Evolutionary conservation across 2,113 vertebrate genomes (phyloP).

Genomic region (Acanthochromis polyacanthus): DNA sequence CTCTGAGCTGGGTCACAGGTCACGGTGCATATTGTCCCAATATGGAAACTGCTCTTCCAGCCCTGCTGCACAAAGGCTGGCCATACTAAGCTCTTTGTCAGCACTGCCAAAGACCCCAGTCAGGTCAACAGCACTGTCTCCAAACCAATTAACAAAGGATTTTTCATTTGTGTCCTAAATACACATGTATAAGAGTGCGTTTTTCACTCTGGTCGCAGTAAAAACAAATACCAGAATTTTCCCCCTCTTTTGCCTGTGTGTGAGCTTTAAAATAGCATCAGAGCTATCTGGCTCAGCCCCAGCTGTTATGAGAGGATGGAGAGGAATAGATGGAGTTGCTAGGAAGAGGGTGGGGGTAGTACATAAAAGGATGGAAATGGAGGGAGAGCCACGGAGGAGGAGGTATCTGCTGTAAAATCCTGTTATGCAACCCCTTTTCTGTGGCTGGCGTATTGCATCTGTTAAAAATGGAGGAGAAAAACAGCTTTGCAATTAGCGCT

Average conservation of each 20-base stretch:
- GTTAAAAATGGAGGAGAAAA: constrained; percentile 76
- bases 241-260: constrained; percentile 39
- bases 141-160: constrained; percentile 60
- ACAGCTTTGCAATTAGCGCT: constrained; percentile 80
- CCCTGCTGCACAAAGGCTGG: constrained; percentile 59
- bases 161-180: constrained; percentile 44
- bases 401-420: constrained; percentile 72
- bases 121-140: constrained; percentile 60
- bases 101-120: constrained; percentile 63
- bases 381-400: constrained; percentile 59
- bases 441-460: constrained; percentile 76
- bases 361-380: constrained; percentile 63
- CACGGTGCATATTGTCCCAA: constrained; percentile 78
- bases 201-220: not conserved
- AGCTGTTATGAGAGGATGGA: constrained; percentile 66
- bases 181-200: constrained; percentile 25
- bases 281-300: constrained; percentile 66
- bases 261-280: constrained; percentile 62
- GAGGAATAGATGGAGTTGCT: constrained; percentile 61
- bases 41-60: constrained; percentile 74
- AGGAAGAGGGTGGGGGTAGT: constrained; percentile 49
- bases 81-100: constrained; percentile 79
- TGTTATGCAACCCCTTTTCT: constrained; percentile 81
- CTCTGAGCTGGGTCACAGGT: constrained; percentile 74
- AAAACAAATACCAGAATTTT: constrained; percentile 33